Conservation (phyloP, 2,888 invertebrate species). For the Leptinotarsa haldemani region DNA sequence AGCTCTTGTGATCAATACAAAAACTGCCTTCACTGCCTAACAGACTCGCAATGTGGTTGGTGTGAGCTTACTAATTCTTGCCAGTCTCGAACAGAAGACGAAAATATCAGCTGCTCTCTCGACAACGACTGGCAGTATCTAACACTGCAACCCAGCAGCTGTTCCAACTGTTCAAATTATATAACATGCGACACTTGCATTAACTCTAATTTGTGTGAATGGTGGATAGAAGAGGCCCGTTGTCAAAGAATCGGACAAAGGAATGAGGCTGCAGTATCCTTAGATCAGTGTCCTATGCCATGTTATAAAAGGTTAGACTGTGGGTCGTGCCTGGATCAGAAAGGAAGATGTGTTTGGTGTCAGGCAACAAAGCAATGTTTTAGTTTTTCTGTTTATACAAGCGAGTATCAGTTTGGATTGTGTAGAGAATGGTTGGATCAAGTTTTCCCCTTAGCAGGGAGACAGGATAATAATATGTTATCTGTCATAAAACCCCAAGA, state of each 20-base stretch:
- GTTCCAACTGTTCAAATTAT: constrained; percentile 89
- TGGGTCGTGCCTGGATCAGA: constrained; percentile 85
- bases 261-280: constrained; percentile 73
- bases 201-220: constrained; percentile 82
- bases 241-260: constrained; percentile 84
- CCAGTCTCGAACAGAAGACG: constrained; percentile 76
- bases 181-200: constrained; percentile 90
- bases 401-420: constrained; percentile 92
- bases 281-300: constrained; percentile 80
- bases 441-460: constrained; percentile 68
- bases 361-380: constrained; percentile 93
- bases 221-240: constrained; percentile 88
- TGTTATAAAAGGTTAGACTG: constrained; percentile 84
- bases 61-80: constrained; percentile 83
- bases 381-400: constrained; percentile 94
- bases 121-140: constrained; percentile 81
- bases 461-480: constrained; percentile 60
- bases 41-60: constrained; percentile 93
- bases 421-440: constrained; percentile 95
- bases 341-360: constrained; percentile 92
- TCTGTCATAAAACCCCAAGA: constrained; percentile 65
- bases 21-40: constrained; percentile 88
- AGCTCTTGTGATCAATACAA: constrained; percentile 81
- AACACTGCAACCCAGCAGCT: constrained; percentile 83
- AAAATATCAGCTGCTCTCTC: constrained; percentile 71